Evolutionary conservation across 2,797 vertebrate species (phyloP), one percentile per base, ranked within the genome.

Genomic region (Xenops minutus): DNA sequence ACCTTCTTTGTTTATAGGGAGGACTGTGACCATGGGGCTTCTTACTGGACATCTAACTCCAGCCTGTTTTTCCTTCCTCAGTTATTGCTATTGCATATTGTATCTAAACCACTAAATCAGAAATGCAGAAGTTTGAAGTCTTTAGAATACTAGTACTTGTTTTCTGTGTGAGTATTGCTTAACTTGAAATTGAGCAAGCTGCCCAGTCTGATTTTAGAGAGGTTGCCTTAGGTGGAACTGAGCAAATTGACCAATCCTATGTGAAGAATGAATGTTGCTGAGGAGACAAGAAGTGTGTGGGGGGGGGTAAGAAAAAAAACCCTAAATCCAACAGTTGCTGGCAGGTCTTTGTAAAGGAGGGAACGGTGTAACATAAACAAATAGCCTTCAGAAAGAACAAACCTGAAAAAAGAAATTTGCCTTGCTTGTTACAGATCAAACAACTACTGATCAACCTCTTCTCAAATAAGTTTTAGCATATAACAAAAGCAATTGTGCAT

Each of bases 171-270:
- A 44, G 19, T 80, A 17, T 72, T 90, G 39, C 69, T 72, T 78
- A 86, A 81, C 46, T 75, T 86, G 46, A 46, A 88, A 48, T 52
- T 62, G 76, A 87, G 55, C 43, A 84, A 91, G 30, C 43, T 84
- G 66, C 46, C 36, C 10, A 22, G 21, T 68, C 34, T 82, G 67
- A n/a, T 15, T 55, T 26, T n/a, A 34, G 54, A 73, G 48, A 55
- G 62, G 15, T 82, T 91, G 55, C 66, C 48, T 76, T 69, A 54
- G 27, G 74, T 94, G 77, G 69, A 92, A 77, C 64, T 34, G 59
- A 89, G 74, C 83, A 94, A 93, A 81, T 73, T 82, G 71, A 83
- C 55, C 71, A 88, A 68, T 92, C 51, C 64, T 85, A 5, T 73
- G 66, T 34, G 78, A 90, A 90, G 89, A 93, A 76, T 49, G 32